A percentile compares a stretch with the other conserved stretches of the same genome.
phyloP scores from a whole-genome alignment of 2,888 invertebrate species.

The Epinotia demarniana region DNA sequence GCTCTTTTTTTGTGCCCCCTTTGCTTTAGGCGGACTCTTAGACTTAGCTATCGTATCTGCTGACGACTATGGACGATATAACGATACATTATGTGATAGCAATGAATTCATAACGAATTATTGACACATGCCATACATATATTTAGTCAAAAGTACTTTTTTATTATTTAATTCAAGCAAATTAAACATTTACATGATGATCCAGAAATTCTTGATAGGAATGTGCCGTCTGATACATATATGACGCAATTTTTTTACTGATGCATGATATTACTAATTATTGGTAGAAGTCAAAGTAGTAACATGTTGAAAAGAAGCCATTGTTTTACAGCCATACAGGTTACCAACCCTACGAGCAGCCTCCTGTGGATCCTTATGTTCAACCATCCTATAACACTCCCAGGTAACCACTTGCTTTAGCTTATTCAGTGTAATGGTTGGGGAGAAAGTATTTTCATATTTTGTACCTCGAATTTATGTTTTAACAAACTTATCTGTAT shows the following conservation, averaged over 20 bases:
- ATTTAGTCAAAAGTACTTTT: neutral
- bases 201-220: constrained; percentile 78
- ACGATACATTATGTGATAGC: too few relatives aligned
- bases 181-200: constrained; percentile 65
- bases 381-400: constrained; percentile 70
- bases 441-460: neutral
- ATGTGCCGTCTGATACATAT: constrained; percentile 83
- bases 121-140: neutral
- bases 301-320: constrained; percentile 7
- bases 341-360: constrained; percentile 76
- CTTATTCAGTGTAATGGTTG: neutral
- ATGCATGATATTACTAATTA: constrained; percentile 45
- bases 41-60: neutral
- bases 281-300: constrained; percentile 2
- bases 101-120: too few relatives aligned
- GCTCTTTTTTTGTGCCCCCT: too few relatives aligned
- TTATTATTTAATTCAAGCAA: constrained; percentile 7
- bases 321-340: constrained; percentile 68
- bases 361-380: constrained; percentile 70
- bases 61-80: neutral
- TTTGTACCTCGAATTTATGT: neutral
- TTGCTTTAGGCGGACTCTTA: too few relatives aligned
- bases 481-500: neutral
- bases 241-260: constrained; percentile 74
- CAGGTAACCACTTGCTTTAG: constrained; percentile 61